Percentiles rank a stretch among this genome's conserved stretches.
Evolutionary conservation across 2,797 vertebrate species (phyloP).

Genomic region (Cirrhinus molitorella): DNA sequence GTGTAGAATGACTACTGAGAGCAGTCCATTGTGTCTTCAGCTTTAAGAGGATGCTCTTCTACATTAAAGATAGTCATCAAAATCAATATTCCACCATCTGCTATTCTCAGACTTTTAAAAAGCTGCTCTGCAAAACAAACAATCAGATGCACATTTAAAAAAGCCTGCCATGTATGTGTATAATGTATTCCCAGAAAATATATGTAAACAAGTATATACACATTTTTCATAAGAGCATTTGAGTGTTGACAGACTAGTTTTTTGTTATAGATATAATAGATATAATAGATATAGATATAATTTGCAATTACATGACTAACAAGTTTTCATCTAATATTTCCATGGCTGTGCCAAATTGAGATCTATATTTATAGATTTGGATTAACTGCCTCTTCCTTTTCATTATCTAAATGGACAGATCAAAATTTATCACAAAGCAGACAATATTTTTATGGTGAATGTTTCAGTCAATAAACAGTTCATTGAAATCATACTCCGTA

Average conservation of each 20-base stretch:
- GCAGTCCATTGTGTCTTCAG: not conserved
- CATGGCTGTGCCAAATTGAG: conserved; percentile 29
- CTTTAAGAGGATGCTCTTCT: not conserved
- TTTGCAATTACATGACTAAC: not conserved
- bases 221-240: not conserved
- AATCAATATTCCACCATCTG: conserved; percentile 32
- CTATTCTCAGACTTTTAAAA: not conserved
- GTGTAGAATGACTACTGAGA: not conserved
- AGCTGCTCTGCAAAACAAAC: not conserved
- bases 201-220: not conserved
- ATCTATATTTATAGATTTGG: conserved; percentile 49
- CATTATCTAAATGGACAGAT: conserved; percentile 63
- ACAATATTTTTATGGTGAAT: conserved; percentile 56
- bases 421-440: conserved; percentile 57
- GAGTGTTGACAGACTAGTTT: not conserved
- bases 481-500: conserved; percentile 36
- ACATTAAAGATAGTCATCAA: conserved; percentile 19
- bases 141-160: conserved; percentile 2
- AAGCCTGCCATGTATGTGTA: not conserved
- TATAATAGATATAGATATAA: too few relatives aligned
- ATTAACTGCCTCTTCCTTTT: conserved; percentile 47
- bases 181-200: not conserved
- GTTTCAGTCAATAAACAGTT: conserved; percentile 66
- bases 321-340: not conserved
- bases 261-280: too few relatives aligned